phyloP scores from a whole-genome alignment of 1,140 invertebrate genomes.

The Anthonomus grandis region DNA sequence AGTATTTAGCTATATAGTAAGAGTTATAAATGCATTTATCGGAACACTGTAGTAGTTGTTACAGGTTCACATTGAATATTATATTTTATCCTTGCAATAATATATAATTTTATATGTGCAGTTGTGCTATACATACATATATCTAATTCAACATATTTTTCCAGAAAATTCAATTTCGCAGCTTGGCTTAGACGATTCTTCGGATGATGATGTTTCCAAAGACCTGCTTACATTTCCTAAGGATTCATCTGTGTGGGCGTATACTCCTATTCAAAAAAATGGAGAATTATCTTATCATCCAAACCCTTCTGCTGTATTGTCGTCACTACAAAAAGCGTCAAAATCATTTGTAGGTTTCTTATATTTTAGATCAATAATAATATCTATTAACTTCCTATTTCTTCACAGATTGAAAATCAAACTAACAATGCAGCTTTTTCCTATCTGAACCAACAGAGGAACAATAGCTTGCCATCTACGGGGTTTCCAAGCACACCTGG shows the following conservation, averaged over 20 bases:
- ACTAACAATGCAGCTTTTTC: slow-evolving; percentile 6
- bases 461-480: not conserved
- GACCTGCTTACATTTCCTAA: slow-evolving; percentile 24
- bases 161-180: slow-evolving; percentile 55
- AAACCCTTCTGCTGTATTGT: slow-evolving; percentile 28
- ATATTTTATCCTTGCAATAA: not conserved
- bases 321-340: slow-evolving; percentile 34
- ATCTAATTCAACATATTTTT: slow-evolving; percentile 17
- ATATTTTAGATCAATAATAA: not conserved
- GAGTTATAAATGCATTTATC: no score
- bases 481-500: slow-evolving; percentile 12
- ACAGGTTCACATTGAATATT: no score
- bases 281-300: slow-evolving; percentile 33
- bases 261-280: slow-evolving; percentile 37
- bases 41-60: no score
- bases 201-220: slow-evolving; percentile 6
- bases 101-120: slow-evolving; percentile 1
- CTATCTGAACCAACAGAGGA: slow-evolving; percentile 12
- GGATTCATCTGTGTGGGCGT: slow-evolving; percentile 36
- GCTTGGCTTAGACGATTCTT: slow-evolving; percentile 50
- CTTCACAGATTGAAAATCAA: slow-evolving; percentile 18
- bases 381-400: not conserved
- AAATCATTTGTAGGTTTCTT: slow-evolving; percentile 35
- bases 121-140: not conserved
- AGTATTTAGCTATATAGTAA: no score